Evolutionary conservation across 2,797 vertebrate species (phyloP).

Genomic region (Natrix natrix): DNA sequence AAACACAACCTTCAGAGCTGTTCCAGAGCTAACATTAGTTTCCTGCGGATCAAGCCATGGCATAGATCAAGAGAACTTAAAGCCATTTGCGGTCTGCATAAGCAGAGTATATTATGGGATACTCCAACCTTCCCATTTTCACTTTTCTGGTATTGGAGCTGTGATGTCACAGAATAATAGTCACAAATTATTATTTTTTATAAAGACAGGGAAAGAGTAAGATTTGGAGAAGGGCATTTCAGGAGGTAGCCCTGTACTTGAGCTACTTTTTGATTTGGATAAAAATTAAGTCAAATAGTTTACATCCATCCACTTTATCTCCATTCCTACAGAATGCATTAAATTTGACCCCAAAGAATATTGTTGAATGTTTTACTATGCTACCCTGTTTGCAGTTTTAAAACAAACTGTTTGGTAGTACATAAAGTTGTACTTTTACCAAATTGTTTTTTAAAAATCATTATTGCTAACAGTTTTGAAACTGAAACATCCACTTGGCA

Average conservation of each 20-base stretch:
- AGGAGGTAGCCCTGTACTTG: background rate
- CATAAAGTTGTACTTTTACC: slow-evolving; percentile 47
- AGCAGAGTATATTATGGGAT: background rate
- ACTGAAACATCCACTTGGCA: background rate
- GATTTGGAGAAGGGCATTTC: background rate
- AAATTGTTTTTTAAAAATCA: slow-evolving; percentile 43
- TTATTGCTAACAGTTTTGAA: slow-evolving; percentile 38
- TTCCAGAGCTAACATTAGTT: background rate
- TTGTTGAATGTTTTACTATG: slow-evolving; percentile 25
- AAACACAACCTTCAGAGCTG: background rate
- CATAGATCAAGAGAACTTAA: background rate
- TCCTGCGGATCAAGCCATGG: background rate
- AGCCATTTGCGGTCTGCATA: background rate
- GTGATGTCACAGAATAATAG: background rate
- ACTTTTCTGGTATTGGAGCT: background rate
- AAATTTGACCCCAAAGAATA: slow-evolving; percentile 34
- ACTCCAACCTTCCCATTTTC: background rate
- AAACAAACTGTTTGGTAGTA: slow-evolving; percentile 50
- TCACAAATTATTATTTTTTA: background rate
- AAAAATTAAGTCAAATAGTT: background rate
- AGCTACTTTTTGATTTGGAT: background rate
- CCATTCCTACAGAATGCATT: background rate
- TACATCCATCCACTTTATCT: background rate
- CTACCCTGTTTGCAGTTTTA: slow-evolving; percentile 49
- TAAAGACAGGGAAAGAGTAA: background rate